Evolutionary conservation across 2,113 vertebrate species (phyloP), one percentile per base, ranked within the genome.

Genomic region (Phalacrocorax aristotelis): DNA sequence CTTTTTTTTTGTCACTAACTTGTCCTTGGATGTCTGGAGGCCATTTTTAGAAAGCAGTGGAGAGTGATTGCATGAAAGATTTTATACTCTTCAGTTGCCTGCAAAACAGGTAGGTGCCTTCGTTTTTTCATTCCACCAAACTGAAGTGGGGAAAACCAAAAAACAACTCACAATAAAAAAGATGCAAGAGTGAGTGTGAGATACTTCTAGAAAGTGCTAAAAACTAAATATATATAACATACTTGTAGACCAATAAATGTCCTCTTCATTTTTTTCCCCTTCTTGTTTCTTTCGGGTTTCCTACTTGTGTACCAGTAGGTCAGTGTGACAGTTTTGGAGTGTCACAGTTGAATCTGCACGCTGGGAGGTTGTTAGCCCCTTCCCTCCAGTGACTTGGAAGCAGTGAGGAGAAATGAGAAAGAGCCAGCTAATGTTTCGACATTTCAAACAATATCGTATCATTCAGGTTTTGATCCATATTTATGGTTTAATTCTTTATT

Each of bases 401-500:
- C 69, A 60, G 19, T 20, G 74, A 93, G 23, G 48, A 78, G 26
- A 57, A 89, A 20, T 0, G 5, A 85, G 52, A 68, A 87, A 17
- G 46, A 57, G n/a, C 18, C 38, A 74, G 23, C 19, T 70, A 36
- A 11, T 42, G n/a, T 80, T 95, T 83, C 58, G 74, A 58, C 55
- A 83, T 93, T 95, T 94, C 81, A 93, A 80, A 83, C 61, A 85
- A 13, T 72, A 46, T 89, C n/a, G 79, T 89, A 51, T 51, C 15
- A 2, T 94, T 83, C 70, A 49, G 52, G 94, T 87, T 96, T 89
- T 85, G 91, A 93, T 70, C 57, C 38, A 84, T 84, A 90, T 95
- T 97, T 96, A 60, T 75, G 82, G 48, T 85, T 87, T 95, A 93
- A 89, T 95, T 83, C 60, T 84, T 89, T 52, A 71, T 88, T 97